Evolutionary conservation across 2,797 vertebrate species (phyloP).

Genomic region (Benthosema pterotum): DNA sequence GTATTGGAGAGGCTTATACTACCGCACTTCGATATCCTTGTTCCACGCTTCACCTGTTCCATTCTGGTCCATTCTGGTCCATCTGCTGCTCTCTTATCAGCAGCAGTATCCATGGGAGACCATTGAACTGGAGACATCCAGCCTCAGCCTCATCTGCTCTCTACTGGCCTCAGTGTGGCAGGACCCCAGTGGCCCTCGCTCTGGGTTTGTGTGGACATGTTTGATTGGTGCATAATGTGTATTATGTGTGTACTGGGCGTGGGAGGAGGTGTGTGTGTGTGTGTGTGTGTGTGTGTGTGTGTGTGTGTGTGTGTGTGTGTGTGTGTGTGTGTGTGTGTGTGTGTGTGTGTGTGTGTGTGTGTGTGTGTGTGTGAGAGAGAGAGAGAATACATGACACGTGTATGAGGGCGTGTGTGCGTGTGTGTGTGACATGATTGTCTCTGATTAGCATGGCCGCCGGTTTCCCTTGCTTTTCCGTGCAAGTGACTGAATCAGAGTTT

Average conservation of each 20-base stretch:
- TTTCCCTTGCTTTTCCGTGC: slow-evolving; percentile 49
- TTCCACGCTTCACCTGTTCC: slow-evolving; percentile 60
- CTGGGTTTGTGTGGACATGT: slow-evolving; percentile 7
- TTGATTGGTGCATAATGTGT: neutral
- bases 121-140: slow-evolving; percentile 57
- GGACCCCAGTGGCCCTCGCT: slow-evolving; percentile 57
- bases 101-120: slow-evolving; percentile 44
- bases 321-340: slow-evolving; percentile 23
- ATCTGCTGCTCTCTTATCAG: slow-evolving; percentile 17
- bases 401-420: neutral
- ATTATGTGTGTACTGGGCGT: no score
- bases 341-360: slow-evolving; percentile 9
- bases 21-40: slow-evolving; percentile 31
- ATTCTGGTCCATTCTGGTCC: slow-evolving; percentile 44
- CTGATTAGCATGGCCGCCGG: slow-evolving; percentile 63
- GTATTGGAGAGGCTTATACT: slow-evolving; percentile 39
- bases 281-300: slow-evolving; percentile 18
- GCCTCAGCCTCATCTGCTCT: slow-evolving; percentile 61
- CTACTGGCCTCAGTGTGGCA: slow-evolving; percentile 48
- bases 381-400: neutral
- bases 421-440: slow-evolving; percentile 71
- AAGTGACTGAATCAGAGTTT: slow-evolving; percentile 48
- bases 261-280: no score
- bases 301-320: slow-evolving; percentile 6
- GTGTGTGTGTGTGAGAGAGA: slow-evolving; percentile 4